Percentiles rank a stretch among this genome's conserved stretches.
Conservation (phyloP, 2,113 vertebrate species). For the Spea multiplicata region DNA sequence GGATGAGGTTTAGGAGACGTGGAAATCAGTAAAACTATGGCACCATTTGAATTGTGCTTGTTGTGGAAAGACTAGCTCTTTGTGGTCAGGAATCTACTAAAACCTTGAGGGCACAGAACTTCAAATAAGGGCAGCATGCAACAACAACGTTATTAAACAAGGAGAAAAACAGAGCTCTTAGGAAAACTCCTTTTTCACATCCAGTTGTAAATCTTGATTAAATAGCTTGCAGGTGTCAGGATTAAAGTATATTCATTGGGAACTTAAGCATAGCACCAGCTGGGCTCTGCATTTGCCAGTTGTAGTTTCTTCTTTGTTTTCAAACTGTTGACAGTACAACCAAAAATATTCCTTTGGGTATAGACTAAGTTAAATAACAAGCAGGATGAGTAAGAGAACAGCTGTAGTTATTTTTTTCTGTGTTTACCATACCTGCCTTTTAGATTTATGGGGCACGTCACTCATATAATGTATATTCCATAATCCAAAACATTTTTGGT, state of each 20-base stretch:
- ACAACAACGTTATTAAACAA: constrained; percentile 86
- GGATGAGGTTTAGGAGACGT: constrained; percentile 63
- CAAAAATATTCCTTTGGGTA: constrained; percentile 73
- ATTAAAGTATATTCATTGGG: constrained; percentile 88
- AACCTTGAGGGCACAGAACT: constrained; percentile 76
- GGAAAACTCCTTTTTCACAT: constrained; percentile 75
- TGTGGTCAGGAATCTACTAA: constrained; percentile 50
- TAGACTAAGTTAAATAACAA: constrained; percentile 69
- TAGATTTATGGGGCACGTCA: constrained; percentile 71
- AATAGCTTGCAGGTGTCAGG: constrained; percentile 99
- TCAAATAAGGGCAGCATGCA: constrained; percentile 83
- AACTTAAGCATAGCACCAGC: constrained; percentile 84
- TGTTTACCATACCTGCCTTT: constrained; percentile 74
- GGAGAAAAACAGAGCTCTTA: constrained; percentile 77
- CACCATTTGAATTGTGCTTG: constrained; percentile 65
- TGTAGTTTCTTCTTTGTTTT: constrained; percentile 76
- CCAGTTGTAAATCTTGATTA: constrained; percentile 94
- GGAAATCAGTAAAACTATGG: constrained; percentile 56
- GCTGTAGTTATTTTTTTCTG: constrained; percentile 70
- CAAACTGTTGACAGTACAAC: constrained; percentile 76
- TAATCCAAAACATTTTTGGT: constrained; percentile 71
- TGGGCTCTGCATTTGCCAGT: constrained; percentile 86
- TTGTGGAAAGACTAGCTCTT: constrained; percentile 76
- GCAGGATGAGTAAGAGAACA: constrained; percentile 73
- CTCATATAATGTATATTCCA: constrained; percentile 66